A percentile compares a stretch with the other conserved stretches of the same genome.
Conservation (phyloP, 2,113 vertebrate genomes). For the Halcyon senegalensis region DNA sequence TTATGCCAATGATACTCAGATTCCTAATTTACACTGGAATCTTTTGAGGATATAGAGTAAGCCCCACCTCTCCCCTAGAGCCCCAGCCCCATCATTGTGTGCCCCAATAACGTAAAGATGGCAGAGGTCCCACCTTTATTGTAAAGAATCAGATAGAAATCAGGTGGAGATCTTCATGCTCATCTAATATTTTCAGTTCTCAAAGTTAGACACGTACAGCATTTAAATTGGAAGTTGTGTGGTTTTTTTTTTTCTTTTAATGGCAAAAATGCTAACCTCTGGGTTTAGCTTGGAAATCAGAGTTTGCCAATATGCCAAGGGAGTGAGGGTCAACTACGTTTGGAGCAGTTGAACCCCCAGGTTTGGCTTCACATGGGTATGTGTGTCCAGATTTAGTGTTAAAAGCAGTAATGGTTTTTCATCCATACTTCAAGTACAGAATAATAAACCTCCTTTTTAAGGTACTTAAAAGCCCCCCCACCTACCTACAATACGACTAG, state of each 20-base stretch:
- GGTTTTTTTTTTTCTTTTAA: neutral
- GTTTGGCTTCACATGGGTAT: neutral
- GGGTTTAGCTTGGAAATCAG: neutral
- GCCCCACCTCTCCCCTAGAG: neutral
- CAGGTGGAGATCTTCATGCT: neutral
- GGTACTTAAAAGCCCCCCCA: fast-evolving
- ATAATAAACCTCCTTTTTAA: neutral
- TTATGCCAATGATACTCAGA: neutral
- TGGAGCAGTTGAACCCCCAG: neutral
- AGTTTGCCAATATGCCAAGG: neutral
- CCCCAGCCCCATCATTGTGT: neutral
- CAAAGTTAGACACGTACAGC: neutral
- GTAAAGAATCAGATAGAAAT: neutral
- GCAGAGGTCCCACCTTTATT: neutral
- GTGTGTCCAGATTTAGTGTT: neutral
- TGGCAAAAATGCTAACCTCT: neutral
- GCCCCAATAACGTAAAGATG: neutral
- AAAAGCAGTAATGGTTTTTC: neutral
- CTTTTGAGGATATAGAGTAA: neutral
- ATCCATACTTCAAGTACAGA: neutral
- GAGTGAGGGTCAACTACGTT: neutral
- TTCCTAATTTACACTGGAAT: neutral
- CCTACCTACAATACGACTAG: neutral
- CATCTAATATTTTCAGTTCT: neutral
- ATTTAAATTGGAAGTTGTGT: neutral